Conservation (phyloP, 2,797 vertebrate genomes). For the Gadopsis bispinosus region DNA sequence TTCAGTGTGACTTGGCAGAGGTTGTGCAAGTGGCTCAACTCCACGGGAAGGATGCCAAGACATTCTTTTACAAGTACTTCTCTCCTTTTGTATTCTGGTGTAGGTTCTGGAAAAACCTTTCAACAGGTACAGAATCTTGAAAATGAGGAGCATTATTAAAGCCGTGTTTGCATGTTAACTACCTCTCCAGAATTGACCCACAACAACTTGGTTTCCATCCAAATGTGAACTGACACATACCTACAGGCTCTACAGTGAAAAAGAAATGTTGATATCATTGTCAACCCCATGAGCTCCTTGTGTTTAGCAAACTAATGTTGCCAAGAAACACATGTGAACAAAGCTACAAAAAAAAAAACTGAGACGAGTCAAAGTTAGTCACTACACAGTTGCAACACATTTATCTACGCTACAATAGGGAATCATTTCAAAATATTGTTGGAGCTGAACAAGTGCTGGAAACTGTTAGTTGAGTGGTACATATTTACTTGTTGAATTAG, state of each 20-base stretch:
- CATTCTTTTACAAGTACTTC: conserved; percentile 73
- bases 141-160: conserved; percentile 54
- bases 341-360: neutral
- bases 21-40: conserved; percentile 64
- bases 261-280: conserved; percentile 1
- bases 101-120: conserved; percentile 55
- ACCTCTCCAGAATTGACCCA: conserved; percentile 43
- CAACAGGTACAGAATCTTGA: conserved; percentile 59
- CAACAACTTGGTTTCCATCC: conserved; percentile 34
- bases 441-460: neutral
- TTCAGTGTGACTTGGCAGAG: conserved; percentile 75
- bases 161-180: conserved; percentile 46
- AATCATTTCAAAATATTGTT: neutral
- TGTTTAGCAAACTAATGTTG: neutral
- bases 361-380: neutral
- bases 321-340: neutral
- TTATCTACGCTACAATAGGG: neutral
- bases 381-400: neutral
- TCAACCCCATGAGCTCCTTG: neutral
- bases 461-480: neutral
- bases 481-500: neutral
- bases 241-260: conserved; percentile 7
- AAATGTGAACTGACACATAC: conserved; percentile 30
- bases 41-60: conserved; percentile 73
- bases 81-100: conserved; percentile 67